A percentile compares a stretch with the other conserved stretches of the same genome.
Conservation (phyloP, 2,888 invertebrate species). For the Anorthoa munda region DNA sequence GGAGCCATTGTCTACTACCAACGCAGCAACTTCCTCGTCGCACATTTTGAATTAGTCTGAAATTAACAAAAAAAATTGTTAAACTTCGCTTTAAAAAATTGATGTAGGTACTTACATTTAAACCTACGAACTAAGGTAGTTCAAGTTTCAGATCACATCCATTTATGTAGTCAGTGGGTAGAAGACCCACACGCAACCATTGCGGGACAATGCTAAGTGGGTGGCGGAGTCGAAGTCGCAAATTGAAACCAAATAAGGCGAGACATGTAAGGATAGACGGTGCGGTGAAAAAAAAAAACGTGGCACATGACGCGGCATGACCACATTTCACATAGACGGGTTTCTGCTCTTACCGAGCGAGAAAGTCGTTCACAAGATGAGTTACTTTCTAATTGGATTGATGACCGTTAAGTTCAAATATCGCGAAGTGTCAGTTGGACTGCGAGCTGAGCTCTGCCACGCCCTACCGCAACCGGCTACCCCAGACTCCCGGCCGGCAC, state of each 20-base stretch:
- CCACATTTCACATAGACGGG: slow-evolving; percentile 73
- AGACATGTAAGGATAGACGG: slow-evolving; percentile 72
- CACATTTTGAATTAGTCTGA: slow-evolving; percentile 93
- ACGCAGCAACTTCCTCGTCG: slow-evolving; percentile 98
- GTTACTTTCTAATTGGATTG: slow-evolving; percentile 78
- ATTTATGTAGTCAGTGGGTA: slow-evolving; percentile 77
- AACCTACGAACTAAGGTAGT: slow-evolving; percentile 4
- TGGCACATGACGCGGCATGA: slow-evolving; percentile 81
- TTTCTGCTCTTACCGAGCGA: slow-evolving; percentile 74
- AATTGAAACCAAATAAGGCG: slow-evolving; percentile 86
- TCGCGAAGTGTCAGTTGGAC: slow-evolving; percentile 48
- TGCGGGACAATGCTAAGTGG: slow-evolving; percentile 78
- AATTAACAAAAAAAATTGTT: slow-evolving; percentile 90
- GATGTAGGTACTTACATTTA: slow-evolving; percentile 44
- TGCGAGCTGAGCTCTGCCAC: slow-evolving; percentile 80
- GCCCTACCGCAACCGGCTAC: slow-evolving; percentile 89
- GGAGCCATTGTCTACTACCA: slow-evolving; percentile 99
- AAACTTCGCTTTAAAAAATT: slow-evolving; percentile 48
- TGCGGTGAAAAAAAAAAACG: slow-evolving; percentile 77
- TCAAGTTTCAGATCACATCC: slow-evolving; percentile 63
- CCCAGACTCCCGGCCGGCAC: slow-evolving; percentile 78
- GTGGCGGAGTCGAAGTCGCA: slow-evolving; percentile 81
- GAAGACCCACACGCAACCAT: slow-evolving; percentile 80
- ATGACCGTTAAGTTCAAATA: slow-evolving; percentile 63
- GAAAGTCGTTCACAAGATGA: slow-evolving; percentile 78